These are phyloP conservation scores for Apamea sordens DNA, from an alignment of 2,888 invertebrate genomes.

Conservation along the genomic window DNA sequence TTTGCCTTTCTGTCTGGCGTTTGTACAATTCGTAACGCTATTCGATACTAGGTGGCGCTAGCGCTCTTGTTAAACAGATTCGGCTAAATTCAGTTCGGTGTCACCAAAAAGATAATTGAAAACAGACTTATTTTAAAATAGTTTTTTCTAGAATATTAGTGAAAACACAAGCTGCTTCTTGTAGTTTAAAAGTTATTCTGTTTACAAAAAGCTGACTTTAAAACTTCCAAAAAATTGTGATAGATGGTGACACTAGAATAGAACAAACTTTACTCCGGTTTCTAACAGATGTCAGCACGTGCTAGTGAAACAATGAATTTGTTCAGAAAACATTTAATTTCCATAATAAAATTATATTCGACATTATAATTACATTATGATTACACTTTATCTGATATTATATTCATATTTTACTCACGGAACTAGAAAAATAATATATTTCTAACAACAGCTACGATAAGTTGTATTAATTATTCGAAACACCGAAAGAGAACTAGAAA, in stretches of 20 bases:
- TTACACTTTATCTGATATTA: background rate
- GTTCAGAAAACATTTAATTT: background rate
- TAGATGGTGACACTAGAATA: conserved; percentile 31
- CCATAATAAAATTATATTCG: background rate
- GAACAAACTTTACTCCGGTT: background rate
- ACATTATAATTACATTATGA: no score
- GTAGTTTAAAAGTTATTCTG: background rate
- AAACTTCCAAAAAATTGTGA: background rate
- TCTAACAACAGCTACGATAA: conserved; percentile 28
- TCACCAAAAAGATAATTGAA: background rate
- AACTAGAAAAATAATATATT: conserved; percentile 37
- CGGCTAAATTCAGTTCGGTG: background rate
- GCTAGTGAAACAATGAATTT: background rate
- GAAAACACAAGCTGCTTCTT: background rate
- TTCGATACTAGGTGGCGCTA: conserved; percentile 63
- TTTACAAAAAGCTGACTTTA: no score
- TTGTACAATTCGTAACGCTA: conserved; percentile 20
- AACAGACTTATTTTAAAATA: background rate
- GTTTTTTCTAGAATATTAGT: no score
- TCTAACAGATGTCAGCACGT: conserved; percentile 48
- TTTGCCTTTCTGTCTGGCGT: no score
- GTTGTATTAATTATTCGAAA: conserved; percentile 60
- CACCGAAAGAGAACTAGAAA: conserved; percentile 47
- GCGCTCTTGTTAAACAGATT: background rate
- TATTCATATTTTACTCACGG: conserved; percentile 41